These are phyloP conservation scores for Pseudopleuronectes americanus DNA, from an alignment of 2,797 vertebrate genomes.

Conservation along the genomic window DNA sequence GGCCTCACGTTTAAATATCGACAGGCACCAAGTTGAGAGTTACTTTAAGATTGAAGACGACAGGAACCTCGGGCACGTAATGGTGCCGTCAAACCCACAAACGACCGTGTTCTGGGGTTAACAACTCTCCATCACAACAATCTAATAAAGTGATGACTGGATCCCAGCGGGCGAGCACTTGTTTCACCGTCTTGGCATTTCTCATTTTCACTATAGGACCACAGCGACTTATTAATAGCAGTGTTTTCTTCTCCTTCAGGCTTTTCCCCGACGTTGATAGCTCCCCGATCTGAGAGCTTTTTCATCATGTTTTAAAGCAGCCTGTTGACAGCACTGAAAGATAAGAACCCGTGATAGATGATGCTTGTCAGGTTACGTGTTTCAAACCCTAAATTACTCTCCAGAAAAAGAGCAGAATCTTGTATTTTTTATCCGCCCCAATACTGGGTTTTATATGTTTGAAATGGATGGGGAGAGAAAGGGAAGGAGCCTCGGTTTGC, in stretches of 20 bases:
- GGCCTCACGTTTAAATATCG: slow-evolving; percentile 4
- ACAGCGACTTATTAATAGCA: slow-evolving; percentile 35
- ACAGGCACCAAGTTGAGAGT: neutral
- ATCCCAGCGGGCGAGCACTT: slow-evolving; percentile 31
- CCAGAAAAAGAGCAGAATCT: slow-evolving; percentile 21
- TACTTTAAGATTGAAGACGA: too few relatives aligned
- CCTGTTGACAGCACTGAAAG: slow-evolving; percentile 53
- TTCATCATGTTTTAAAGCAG: slow-evolving; percentile 63
- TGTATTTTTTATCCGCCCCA: slow-evolving; percentile 25
- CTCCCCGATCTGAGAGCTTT: slow-evolving; percentile 51
- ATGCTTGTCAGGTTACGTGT: slow-evolving; percentile 45
- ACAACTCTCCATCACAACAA: slow-evolving; percentile 42
- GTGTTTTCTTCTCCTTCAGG: slow-evolving; percentile 29
- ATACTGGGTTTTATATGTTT: neutral
- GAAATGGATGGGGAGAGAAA: slow-evolving; percentile 7
- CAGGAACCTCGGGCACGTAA: neutral
- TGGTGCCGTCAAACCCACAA: slow-evolving; percentile 34
- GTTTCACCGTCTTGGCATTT: slow-evolving; percentile 30
- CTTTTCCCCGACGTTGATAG: slow-evolving; percentile 46
- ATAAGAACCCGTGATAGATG: slow-evolving; percentile 62
- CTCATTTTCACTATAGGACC: slow-evolving; percentile 20
- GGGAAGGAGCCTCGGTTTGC: neutral
- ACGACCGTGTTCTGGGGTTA: slow-evolving; percentile 28
- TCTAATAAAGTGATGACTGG: slow-evolving; percentile 58
- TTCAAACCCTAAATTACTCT: slow-evolving; percentile 48